Percentiles rank a stretch among this genome's conserved stretches.
These are phyloP conservation scores for Tauraco hartlaubi DNA, from an alignment of 2,797 vertebrate genomes.

Conservation along the genomic window DNA sequence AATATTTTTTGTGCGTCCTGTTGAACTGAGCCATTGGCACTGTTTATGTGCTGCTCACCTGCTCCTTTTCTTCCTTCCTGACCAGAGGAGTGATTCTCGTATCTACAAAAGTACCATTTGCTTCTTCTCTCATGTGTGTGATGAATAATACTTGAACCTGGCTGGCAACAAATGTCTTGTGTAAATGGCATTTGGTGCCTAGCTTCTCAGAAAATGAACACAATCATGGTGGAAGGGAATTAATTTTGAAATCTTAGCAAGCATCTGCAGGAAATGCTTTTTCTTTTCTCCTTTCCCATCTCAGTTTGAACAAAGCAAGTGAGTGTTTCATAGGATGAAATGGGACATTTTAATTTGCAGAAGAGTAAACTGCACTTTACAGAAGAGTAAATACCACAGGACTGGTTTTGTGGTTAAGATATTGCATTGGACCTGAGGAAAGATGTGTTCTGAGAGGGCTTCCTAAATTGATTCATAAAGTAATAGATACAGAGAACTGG, in stretches of 20 bases:
- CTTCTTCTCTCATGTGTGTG: not conserved
- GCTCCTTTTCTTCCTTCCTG: not conserved
- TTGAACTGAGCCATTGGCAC: not conserved
- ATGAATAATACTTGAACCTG: not conserved
- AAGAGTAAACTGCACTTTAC: not conserved
- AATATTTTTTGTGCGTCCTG: not conserved
- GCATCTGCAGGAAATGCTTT: not conserved
- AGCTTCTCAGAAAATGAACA: not conserved
- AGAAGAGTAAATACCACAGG: not conserved
- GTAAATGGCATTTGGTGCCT: not conserved
- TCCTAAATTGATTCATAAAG: not conserved
- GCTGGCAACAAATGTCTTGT: not conserved
- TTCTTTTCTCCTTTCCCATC: not conserved
- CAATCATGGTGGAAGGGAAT: not conserved
- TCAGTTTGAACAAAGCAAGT: not conserved
- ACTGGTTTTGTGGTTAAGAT: not conserved
- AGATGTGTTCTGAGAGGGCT: not conserved
- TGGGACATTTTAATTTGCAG: not conserved
- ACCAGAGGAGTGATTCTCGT: not conserved
- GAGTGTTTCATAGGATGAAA: not conserved
- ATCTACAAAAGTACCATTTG: not conserved
- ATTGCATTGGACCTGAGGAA: not conserved
- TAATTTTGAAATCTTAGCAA: not conserved
- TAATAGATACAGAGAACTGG: not conserved
- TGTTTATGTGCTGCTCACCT: not conserved